These are phyloP conservation scores for Platycheirus albimanus DNA, from an alignment of 2,888 invertebrate genomes.

Conservation along the genomic window DNA sequence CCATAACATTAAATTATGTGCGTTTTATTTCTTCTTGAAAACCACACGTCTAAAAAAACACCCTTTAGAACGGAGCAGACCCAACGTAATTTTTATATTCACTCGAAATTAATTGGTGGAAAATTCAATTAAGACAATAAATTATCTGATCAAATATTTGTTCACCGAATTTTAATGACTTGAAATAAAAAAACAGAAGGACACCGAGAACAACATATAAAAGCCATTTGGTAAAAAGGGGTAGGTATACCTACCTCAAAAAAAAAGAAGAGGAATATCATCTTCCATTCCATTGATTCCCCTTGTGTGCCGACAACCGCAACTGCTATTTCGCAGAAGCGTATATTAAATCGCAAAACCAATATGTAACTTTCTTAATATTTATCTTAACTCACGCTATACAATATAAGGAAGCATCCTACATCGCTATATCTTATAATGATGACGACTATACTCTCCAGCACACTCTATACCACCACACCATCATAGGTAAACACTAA, in stretches of 20 bases:
- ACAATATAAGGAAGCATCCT: conserved; percentile 35
- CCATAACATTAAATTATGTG: no score
- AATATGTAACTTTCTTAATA: conserved; percentile 73
- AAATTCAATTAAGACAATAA: conserved; percentile 69
- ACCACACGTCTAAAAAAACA: no score
- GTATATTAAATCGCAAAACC: conserved; percentile 67
- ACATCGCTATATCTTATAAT: neutral
- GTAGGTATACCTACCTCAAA: no score
- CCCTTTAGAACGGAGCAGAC: no score
- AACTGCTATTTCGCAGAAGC: conserved; percentile 38
- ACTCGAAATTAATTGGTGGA: conserved; percentile 66
- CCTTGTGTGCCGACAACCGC: conserved; percentile 30
- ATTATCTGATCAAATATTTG: conserved; percentile 71
- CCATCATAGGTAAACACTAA: conserved; percentile 41
- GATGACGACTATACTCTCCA: neutral
- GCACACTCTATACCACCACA: no score
- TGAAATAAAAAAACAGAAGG: no score
- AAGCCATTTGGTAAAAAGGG: no score
- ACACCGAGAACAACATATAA: no score
- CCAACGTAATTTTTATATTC: no score
- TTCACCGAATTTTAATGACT: conserved; percentile 57
- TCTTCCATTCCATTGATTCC: conserved; percentile 50
- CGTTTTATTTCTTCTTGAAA: no score
- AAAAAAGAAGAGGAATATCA: no score
- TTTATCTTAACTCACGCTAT: conserved; percentile 67